Evolutionary conservation across 2,888 invertebrate species (phyloP), one percentile per base, ranked within the genome.

Genomic region (Amphipyra tragopoginis): DNA sequence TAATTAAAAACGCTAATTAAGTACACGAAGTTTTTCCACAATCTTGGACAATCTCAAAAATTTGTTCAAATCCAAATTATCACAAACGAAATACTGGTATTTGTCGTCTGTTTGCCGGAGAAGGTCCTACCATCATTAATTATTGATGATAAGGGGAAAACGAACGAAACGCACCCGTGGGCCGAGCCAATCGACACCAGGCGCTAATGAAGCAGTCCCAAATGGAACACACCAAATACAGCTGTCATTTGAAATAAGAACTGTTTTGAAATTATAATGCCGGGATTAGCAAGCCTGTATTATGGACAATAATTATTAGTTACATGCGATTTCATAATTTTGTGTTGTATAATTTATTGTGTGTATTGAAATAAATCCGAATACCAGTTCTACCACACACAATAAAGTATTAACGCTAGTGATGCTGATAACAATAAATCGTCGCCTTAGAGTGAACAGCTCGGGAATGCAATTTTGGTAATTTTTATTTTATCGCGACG

Each of bases 151-250:
- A 80, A 84, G 79, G 81, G 69, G 82, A 81, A 85, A 79, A 70
- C 71, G 72, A 63, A 69, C 77, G 79, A 80, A 82, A 84, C 72
- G 79, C 73, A 74, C 61, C 60, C 71, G 62, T 79, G 69, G 53
- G 72, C 70, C 79, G 52, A 69, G 71, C 80, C 87, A 91, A 90
- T 91, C 88, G 88, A 91, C 90, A 90, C 90, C 87, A 85, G 74
- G 52, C 59, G 60, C 84, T 90, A 90, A 90, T 90, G 84, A 90
- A 87, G 87, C 69, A 79, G 86, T 86, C 83, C 79, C 73, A 81
- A 83, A 85, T 75, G 78, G 84, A 83, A 79, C 83, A 70, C 65
- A 64, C 85, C 85, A 83, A 85, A 86, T 85, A 83, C 80, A 82
- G 80, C 53, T 62, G 56, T 61, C 68, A 68, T 68, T 69, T 69